Conservation (phyloP, 2,797 vertebrate species). For the Caiman crocodilus region DNA sequence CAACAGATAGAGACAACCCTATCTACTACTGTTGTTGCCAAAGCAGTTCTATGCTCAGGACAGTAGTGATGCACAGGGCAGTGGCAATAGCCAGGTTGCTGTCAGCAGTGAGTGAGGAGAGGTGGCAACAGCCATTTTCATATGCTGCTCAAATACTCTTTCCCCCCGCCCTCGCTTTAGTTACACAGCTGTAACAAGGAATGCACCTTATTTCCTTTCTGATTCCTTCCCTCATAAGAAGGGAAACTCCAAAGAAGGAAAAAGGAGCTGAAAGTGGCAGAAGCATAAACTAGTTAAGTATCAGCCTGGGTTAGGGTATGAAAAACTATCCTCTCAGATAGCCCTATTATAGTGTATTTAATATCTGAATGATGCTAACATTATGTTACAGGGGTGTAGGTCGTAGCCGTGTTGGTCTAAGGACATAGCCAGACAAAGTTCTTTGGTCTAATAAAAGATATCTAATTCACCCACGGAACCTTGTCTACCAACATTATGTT, state of each 20-base stretch:
- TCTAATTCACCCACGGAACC: too few relatives aligned
- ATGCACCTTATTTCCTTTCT: neutral
- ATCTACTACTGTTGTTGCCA: neutral
- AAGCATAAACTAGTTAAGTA: neutral
- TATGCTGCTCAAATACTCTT: too few relatives aligned
- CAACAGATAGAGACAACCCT: neutral
- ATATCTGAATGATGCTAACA: fast-evolving
- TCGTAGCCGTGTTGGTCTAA: too few relatives aligned
- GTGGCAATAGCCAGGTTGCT: too few relatives aligned
- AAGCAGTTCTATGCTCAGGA: too few relatives aligned
- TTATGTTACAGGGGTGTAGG: neutral
- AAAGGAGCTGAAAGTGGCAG: neutral
- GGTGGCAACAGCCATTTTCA: too few relatives aligned
- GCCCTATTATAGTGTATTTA: neutral
- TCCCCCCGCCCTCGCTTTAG: too few relatives aligned
- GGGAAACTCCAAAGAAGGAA: neutral
- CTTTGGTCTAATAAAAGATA: too few relatives aligned
- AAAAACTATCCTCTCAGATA: neutral
- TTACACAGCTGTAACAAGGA: neutral
- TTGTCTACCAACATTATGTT: neutral
- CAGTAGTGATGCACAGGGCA: too few relatives aligned
- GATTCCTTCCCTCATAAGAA: neutral
- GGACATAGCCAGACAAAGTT: too few relatives aligned
- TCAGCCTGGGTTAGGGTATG: neutral
- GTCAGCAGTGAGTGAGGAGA: too few relatives aligned